Percentiles rank a stretch among this genome's conserved stretches.
Conservation (phyloP, 2,888 invertebrate species). For the Habrosyne pyritoides region DNA sequence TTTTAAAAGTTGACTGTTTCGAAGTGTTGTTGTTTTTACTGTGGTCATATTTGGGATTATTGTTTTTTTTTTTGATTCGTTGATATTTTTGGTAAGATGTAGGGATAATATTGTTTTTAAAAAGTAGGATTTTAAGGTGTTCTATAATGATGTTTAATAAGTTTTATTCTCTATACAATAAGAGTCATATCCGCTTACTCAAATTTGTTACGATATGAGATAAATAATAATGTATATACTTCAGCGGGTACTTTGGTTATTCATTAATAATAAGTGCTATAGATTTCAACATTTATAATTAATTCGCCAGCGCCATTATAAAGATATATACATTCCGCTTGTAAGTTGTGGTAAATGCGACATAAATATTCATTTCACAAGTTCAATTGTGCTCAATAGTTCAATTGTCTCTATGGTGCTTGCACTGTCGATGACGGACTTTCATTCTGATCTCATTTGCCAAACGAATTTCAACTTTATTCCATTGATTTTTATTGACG, state of each 20-base stretch:
- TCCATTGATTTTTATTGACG: background rate
- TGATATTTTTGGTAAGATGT: constrained; percentile 29
- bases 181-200: background rate
- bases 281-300: too few species aligned
- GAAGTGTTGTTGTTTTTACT: constrained; percentile 6
- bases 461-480: background rate
- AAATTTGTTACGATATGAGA: background rate
- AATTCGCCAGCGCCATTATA: background rate
- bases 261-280: background rate
- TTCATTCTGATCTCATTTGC: background rate
- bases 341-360: constrained; percentile 1
- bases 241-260: background rate
- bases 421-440: background rate
- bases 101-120: constrained; percentile 1
- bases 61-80: constrained; percentile 16
- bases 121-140: too few species aligned
- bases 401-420: constrained; percentile 20
- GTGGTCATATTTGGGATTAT: constrained; percentile 40
- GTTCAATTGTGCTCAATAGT: constrained; percentile 18
- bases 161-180: too few species aligned
- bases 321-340: background rate
- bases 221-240: background rate
- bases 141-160: too few species aligned
- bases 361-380: constrained; percentile 12
- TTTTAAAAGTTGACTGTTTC: background rate